A percentile compares a stretch with the other conserved stretches of the same genome.
These are phyloP conservation scores for Pipistrellus pygmaeus DNA, from an alignment of 2,797 vertebrate genomes.

Conservation along the genomic window DNA sequence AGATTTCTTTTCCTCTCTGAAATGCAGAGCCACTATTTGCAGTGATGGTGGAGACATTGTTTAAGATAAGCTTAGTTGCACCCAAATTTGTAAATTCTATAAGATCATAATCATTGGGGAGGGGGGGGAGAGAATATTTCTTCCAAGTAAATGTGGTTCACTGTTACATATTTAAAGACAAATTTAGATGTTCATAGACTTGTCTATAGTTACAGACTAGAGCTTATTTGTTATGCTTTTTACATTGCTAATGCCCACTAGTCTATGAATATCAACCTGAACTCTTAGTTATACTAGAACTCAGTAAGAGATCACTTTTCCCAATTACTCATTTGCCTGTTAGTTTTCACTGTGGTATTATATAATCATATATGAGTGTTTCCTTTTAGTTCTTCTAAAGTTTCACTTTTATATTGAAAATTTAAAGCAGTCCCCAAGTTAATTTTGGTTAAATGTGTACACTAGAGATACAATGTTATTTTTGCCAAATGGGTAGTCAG, in stretches of 20 bases:
- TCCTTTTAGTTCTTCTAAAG: constrained; percentile 10
- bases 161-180: constrained; percentile 5
- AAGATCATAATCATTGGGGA: background rate
- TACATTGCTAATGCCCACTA: background rate
- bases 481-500: constrained; percentile 3
- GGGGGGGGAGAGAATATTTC: background rate
- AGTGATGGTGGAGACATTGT: background rate
- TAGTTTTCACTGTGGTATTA: constrained; percentile 28
- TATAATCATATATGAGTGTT: background rate
- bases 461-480: background rate
- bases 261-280: constrained; percentile 7
- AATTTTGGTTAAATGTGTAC: constrained; percentile 40
- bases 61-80: background rate
- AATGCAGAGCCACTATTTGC: background rate
- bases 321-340: background rate
- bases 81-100: constrained; percentile 13
- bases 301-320: constrained; percentile 32
- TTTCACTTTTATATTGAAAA: constrained; percentile 56
- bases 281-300: background rate
- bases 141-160: constrained; percentile 50
- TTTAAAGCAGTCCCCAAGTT: constrained; percentile 46
- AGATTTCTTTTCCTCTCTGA: background rate
- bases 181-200: constrained; percentile 25
- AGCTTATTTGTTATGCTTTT: constrained; percentile 18
- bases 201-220: constrained; percentile 9